phyloP scores from a whole-genome alignment of 2,888 invertebrate genomes.

The Galerucella calmariensis region DNA sequence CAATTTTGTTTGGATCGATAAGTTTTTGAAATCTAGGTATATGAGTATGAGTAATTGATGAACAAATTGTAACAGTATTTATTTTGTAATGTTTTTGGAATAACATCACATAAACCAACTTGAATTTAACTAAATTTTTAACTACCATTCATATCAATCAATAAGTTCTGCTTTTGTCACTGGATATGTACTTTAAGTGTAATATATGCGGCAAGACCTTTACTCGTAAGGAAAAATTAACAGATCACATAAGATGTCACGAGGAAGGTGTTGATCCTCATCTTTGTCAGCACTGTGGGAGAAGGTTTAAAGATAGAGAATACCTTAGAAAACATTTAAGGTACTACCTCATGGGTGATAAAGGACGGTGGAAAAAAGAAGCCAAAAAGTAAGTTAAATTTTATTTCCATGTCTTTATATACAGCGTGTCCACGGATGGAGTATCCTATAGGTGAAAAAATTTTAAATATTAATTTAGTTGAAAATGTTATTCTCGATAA shows the following conservation, averaged over 20 bases:
- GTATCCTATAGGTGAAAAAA: no score
- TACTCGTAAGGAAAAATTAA: conserved; percentile 44
- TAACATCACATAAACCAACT: no score
- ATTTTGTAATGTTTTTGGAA: no score
- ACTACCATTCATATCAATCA: no score
- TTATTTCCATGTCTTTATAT: not conserved
- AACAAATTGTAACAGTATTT: no score
- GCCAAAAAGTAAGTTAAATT: conserved; percentile 27
- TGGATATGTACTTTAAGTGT: conserved; percentile 31
- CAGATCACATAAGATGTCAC: conserved; percentile 42
- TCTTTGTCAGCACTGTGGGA: conserved; percentile 43
- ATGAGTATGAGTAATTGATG: no score
- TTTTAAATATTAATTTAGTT: no score
- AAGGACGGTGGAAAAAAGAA: conserved; percentile 27
- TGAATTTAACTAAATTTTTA: no score
- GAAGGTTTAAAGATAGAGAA: conserved; percentile 39
- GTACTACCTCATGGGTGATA: conserved; percentile 38
- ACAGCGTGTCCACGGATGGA: no score
- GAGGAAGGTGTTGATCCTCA: conserved; percentile 41
- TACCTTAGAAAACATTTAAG: conserved; percentile 43
- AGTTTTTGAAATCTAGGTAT: no score
- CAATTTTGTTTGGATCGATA: no score
- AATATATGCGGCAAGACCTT: conserved; percentile 43
- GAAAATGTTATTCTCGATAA: no score
- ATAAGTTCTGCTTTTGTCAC: not conserved